phyloP scores from a whole-genome alignment of 2,888 invertebrate species.

The Balanococcus diminutus region DNA sequence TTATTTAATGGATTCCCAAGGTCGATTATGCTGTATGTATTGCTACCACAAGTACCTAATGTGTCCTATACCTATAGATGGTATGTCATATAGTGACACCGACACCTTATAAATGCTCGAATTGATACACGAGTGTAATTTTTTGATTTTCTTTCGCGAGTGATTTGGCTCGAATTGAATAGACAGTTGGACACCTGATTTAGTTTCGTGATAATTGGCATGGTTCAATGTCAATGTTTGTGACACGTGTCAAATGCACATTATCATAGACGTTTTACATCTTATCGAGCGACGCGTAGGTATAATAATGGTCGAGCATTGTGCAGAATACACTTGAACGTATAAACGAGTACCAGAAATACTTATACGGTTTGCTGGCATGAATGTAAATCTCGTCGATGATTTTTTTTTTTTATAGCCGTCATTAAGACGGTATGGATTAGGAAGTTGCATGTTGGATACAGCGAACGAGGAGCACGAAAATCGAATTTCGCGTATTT shows the following conservation, averaged over 20 bases:
- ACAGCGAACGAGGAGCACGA: neutral
- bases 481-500: neutral
- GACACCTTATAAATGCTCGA: neutral
- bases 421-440: neutral
- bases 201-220: neutral
- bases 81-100: neutral
- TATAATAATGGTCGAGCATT: neutral
- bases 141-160: neutral
- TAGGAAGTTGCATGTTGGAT: neutral
- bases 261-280: neutral
- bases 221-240: neutral
- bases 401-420: neutral
- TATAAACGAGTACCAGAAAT: neutral
- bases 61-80: no score
- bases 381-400: neutral
- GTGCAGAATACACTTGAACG: neutral
- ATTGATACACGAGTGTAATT: neutral
- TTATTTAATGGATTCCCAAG: slow-evolving; percentile 13
- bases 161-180: neutral
- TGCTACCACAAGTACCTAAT: neutral
- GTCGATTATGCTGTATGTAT: neutral
- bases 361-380: neutral
- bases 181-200: neutral
- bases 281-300: neutral
- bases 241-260: neutral